Evolutionary conservation across 2,888 invertebrate species (phyloP).

Genomic region (Lottia gigantea): DNA sequence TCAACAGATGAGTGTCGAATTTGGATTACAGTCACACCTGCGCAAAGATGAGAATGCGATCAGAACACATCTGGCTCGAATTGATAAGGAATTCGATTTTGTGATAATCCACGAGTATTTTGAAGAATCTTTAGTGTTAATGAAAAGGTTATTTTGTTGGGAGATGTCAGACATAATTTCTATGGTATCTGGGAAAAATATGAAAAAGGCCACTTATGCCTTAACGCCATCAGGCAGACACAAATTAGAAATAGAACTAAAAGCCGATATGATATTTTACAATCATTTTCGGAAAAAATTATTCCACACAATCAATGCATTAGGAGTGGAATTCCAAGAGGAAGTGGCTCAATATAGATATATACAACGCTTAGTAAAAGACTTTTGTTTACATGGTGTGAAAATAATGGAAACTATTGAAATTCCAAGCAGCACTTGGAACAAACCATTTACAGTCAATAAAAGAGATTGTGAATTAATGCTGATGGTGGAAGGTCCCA

Average conservation of each 20-base stretch:
- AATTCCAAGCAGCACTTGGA: not conserved
- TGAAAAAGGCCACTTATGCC: not conserved
- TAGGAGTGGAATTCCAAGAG: not conserved
- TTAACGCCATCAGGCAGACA: not conserved
- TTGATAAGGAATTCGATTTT: not conserved
- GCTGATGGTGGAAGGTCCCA: not conserved
- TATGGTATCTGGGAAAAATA: not conserved
- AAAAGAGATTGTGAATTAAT: not conserved
- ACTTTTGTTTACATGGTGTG: not conserved
- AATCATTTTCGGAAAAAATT: not conserved
- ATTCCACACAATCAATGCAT: not conserved
- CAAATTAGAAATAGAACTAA: not conserved
- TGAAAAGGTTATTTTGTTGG: not conserved
- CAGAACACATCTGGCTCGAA: not conserved
- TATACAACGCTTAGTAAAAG: not conserved
- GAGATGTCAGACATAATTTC: not conserved
- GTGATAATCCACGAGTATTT: not conserved
- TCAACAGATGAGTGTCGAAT: not conserved
- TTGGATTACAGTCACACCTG: not conserved
- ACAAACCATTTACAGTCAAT: not conserved
- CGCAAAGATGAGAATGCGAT: not conserved
- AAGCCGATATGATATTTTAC: constrained; percentile 1
- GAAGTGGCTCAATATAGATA: not conserved
- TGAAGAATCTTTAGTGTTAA: not conserved
- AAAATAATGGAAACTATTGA: not conserved